Percentiles rank a stretch among this genome's conserved stretches.
phyloP scores from a whole-genome alignment of 1,140 invertebrate genomes.

The Eupristina koningsbergeri region DNA sequence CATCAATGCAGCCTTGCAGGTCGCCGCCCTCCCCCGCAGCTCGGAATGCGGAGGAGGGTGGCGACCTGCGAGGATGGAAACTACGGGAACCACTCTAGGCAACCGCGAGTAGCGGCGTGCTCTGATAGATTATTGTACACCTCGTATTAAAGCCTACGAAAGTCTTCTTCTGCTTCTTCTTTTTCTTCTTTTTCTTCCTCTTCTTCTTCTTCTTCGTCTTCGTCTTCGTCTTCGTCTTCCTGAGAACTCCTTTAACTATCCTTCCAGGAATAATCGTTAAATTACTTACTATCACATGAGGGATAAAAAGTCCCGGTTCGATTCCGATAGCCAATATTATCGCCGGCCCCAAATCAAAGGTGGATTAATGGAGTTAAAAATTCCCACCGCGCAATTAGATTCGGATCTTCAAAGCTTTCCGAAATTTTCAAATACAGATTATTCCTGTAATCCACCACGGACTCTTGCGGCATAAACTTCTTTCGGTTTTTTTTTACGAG shows the following conservation, averaged over 20 bases:
- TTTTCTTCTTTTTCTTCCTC: too few relatives aligned
- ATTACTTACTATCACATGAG: background rate
- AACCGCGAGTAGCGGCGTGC: background rate
- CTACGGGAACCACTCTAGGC: background rate
- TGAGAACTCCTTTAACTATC: background rate
- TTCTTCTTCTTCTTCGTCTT: too few relatives aligned
- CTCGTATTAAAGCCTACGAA: background rate
- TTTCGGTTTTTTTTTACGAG: background rate
- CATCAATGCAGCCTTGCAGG: constrained; percentile 11
- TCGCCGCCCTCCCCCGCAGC: background rate
- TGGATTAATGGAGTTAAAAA: too few relatives aligned
- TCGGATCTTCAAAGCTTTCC: too few relatives aligned
- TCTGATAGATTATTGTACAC: background rate
- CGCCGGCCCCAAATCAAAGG: too few relatives aligned
- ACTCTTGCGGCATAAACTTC: background rate
- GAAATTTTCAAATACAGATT: too few relatives aligned
- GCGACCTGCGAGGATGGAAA: background rate
- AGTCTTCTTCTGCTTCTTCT: background rate
- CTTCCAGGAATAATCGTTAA: background rate
- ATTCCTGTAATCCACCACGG: too few relatives aligned
- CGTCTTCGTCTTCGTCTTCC: too few relatives aligned
- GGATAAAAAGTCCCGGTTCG: too few relatives aligned
- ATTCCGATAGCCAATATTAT: too few relatives aligned
- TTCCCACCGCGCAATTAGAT: too few relatives aligned
- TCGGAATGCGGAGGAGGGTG: too few relatives aligned